A percentile compares a stretch with the other conserved stretches of the same genome.
Conservation (phyloP, 2,113 vertebrate genomes). For the Paradoxurus hermaphroditus region DNA sequence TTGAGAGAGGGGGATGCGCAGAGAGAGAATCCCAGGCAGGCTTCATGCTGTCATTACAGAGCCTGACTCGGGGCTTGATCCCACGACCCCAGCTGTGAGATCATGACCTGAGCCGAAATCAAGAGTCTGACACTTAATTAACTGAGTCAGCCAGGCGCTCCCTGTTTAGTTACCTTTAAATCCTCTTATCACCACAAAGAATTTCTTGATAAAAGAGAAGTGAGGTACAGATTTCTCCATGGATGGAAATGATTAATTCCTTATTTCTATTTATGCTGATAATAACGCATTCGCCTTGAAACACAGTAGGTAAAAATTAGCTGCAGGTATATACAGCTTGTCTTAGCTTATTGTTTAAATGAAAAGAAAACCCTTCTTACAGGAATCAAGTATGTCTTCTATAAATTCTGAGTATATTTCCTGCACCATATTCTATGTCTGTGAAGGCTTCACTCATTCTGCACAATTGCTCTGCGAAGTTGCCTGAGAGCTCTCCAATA, state of each 20-base stretch:
- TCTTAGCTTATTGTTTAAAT: conserved; percentile 4
- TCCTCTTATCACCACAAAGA: not conserved
- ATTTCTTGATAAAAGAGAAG: not conserved
- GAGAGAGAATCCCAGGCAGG: too few species aligned
- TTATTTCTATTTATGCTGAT: not conserved
- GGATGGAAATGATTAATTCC: not conserved
- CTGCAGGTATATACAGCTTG: not conserved
- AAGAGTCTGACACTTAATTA: too few species aligned
- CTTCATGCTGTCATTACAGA: too few species aligned
- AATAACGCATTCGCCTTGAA: not conserved
- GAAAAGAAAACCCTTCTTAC: conserved; percentile 33
- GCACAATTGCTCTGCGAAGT: not conserved
- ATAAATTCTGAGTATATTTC: not conserved
- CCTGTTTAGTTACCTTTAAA: not conserved
- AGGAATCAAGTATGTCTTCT: not conserved
- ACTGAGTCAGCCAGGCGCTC: not conserved
- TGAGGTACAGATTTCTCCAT: not conserved
- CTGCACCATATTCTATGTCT: not conserved
- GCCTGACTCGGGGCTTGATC: too few species aligned
- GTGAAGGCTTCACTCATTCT: not conserved
- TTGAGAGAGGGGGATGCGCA: too few species aligned
- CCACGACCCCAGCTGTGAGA: too few species aligned
- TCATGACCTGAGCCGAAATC: too few species aligned
- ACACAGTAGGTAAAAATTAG: not conserved
- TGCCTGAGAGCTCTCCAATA: not conserved